Percentiles rank a stretch among this genome's conserved stretches.
Evolutionary conservation across 2,888 invertebrate genomes (phyloP).

Genomic region (Deroplatys truncata): DNA sequence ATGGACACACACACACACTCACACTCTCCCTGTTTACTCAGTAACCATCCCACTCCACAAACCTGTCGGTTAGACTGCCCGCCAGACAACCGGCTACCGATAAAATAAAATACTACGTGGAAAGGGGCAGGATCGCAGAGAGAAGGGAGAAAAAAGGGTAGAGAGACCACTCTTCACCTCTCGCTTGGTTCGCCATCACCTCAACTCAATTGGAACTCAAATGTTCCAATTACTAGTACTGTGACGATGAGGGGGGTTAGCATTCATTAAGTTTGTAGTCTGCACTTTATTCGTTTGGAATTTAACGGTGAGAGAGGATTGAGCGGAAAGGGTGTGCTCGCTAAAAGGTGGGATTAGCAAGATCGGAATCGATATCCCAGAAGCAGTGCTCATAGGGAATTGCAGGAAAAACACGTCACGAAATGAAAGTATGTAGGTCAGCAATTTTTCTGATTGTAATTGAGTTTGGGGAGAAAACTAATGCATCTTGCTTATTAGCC

Average conservation of each 20-base stretch:
- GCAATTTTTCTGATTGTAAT: neutral
- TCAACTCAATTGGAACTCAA: constrained; percentile 16
- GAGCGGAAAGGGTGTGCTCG: neutral
- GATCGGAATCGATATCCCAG: neutral
- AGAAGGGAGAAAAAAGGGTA: neutral
- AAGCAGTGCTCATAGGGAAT: neutral
- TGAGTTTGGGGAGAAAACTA: neutral
- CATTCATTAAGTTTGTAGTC: constrained; percentile 6
- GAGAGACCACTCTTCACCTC: neutral
- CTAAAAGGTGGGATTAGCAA: neutral
- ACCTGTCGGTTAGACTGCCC: neutral
- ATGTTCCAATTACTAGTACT: constrained; percentile 9
- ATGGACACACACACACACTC: neutral
- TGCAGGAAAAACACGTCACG: neutral
- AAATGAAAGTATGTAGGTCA: neutral
- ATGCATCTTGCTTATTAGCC: neutral
- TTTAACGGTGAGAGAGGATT: constrained; percentile 7
- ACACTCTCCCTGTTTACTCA: constrained; percentile 12
- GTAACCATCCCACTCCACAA: neutral
- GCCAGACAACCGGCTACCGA: neutral
- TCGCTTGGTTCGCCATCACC: neutral
- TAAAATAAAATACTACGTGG: constrained; percentile 8
- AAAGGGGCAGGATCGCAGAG: neutral
- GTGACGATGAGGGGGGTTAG: neutral
- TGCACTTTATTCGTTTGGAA: constrained; percentile 4